phyloP scores from a whole-genome alignment of 2,797 vertebrate species.

The Lagorchestes hirsutus region DNA sequence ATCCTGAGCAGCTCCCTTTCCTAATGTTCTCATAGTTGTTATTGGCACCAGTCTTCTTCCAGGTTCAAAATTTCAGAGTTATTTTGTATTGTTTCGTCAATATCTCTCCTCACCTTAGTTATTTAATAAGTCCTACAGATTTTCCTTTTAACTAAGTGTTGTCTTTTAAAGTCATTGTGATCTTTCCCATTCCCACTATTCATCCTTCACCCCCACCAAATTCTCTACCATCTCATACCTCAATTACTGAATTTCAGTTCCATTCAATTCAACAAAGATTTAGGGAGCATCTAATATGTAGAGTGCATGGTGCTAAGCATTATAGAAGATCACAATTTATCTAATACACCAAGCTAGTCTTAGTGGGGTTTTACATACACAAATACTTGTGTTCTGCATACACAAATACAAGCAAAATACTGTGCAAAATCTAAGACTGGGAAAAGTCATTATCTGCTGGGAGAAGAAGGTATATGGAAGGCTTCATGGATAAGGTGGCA shows the following conservation, averaged over 20 bases:
- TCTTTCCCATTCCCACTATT: neutral
- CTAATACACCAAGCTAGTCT: neutral
- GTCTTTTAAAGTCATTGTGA: neutral
- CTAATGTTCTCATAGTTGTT: neutral
- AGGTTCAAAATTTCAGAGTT: neutral
- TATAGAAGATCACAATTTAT: neutral
- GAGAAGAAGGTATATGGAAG: neutral
- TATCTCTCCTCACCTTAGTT: neutral
- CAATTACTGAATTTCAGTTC: neutral
- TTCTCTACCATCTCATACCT: neutral
- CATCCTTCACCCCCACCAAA: neutral
- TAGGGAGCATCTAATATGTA: neutral
- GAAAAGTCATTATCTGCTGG: neutral
- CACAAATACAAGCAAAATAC: neutral
- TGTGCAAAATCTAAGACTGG: neutral
- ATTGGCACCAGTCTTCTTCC: neutral
- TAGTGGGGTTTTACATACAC: neutral
- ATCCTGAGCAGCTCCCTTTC: no score
- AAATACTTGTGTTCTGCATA: neutral
- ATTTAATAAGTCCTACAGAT: neutral
- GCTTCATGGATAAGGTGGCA: neutral
- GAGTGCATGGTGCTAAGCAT: neutral
- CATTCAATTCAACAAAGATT: neutral
- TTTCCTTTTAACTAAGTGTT: neutral
- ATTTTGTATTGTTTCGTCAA: slow-evolving; percentile 23